Conservation (phyloP, 2,888 invertebrate species). For the Orgyia antiqua region DNA sequence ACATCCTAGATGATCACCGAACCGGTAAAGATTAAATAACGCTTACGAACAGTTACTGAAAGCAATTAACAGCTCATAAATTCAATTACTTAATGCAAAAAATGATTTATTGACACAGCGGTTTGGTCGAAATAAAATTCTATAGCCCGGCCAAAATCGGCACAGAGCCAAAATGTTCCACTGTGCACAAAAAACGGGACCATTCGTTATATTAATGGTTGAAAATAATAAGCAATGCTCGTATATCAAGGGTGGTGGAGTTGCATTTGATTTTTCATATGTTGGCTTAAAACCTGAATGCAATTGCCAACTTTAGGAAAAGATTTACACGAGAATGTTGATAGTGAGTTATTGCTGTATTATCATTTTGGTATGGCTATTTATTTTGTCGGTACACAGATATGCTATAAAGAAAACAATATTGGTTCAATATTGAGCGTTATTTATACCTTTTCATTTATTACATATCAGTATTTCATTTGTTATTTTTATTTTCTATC, state of each 20-base stretch:
- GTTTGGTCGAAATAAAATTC: slow-evolving; percentile 56
- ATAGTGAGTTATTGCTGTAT: slow-evolving; percentile 38
- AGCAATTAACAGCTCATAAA: slow-evolving; percentile 71
- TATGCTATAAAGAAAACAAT: background rate
- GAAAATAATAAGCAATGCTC: slow-evolving; percentile 64
- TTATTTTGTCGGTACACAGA: slow-evolving; percentile 6
- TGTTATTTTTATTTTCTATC: too few relatives aligned
- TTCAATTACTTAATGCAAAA: slow-evolving; percentile 74
- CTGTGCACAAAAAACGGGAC: slow-evolving; percentile 39
- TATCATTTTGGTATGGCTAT: slow-evolving; percentile 20
- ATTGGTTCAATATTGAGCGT: too few relatives aligned
- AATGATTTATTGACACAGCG: slow-evolving; percentile 58
- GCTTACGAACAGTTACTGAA: slow-evolving; percentile 63
- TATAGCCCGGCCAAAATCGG: slow-evolving; percentile 49
- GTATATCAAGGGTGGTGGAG: slow-evolving; percentile 50
- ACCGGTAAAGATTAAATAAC: slow-evolving; percentile 45
- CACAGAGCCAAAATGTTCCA: slow-evolving; percentile 58
- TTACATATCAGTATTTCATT: too few relatives aligned
- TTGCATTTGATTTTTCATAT: slow-evolving; percentile 69
- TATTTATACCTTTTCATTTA: too few relatives aligned
- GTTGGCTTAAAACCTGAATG: slow-evolving; percentile 49
- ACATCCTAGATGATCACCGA: slow-evolving; percentile 14
- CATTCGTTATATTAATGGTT: slow-evolving; percentile 70
- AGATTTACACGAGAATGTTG: slow-evolving; percentile 40
- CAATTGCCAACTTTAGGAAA: slow-evolving; percentile 48